Evolutionary conservation across 2,797 vertebrate species (phyloP).

Genomic region (Triplophysa bombifrons): DNA sequence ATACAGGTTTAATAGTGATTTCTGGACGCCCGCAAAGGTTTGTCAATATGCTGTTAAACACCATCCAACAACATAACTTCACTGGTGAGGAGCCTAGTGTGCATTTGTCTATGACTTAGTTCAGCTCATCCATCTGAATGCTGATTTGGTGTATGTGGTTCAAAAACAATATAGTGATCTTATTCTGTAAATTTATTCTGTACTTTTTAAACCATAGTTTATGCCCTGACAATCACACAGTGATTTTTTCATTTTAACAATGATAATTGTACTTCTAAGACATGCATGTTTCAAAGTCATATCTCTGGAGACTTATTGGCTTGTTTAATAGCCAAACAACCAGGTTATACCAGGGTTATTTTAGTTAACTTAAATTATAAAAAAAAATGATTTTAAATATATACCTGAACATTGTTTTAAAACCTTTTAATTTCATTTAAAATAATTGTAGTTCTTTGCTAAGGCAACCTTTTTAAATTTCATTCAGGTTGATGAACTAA

Average conservation of each 20-base stretch:
- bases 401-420: too few species aligned
- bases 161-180: neutral
- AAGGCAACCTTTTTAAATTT: too few species aligned
- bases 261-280: neutral
- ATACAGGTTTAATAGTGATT: constrained; percentile 63
- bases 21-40: constrained; percentile 45
- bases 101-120: constrained; percentile 1
- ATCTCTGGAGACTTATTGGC: neutral
- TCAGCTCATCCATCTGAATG: neutral
- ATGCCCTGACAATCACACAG: neutral
- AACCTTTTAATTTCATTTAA: too few species aligned
- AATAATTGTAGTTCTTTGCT: too few species aligned
- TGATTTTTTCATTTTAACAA: neutral
- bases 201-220: neutral
- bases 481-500: too few species aligned
- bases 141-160: neutral
- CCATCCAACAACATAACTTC: constrained; percentile 37
- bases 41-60: constrained; percentile 56
- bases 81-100: constrained; percentile 5
- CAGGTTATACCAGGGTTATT: too few species aligned
- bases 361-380: too few species aligned
- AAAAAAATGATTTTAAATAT: too few species aligned
- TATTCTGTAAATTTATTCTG: neutral
- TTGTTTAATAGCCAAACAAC: too few species aligned
- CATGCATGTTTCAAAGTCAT: neutral